A percentile compares a stretch with the other conserved stretches of the same genome.
Conservation (phyloP, 2,113 vertebrate species). For the Rhizomys pruinosus region DNA sequence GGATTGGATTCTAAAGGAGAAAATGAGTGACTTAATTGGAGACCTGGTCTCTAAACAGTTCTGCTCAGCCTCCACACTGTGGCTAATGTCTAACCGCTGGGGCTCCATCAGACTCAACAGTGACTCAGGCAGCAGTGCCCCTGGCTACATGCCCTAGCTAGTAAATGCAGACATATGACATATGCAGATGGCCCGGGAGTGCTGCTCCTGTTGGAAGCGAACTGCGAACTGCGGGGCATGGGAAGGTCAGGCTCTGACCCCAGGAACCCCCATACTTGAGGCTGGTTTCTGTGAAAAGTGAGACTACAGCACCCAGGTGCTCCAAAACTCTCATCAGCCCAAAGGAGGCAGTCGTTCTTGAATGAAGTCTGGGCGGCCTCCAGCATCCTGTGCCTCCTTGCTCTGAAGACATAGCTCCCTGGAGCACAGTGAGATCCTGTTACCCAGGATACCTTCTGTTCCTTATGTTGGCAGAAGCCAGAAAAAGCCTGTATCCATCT, state of each 20-base stretch:
- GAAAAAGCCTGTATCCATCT: background rate
- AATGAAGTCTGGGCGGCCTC: background rate
- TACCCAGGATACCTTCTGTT: background rate
- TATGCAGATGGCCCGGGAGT: background rate
- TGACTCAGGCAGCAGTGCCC: background rate
- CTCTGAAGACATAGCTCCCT: background rate
- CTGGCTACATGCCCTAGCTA: background rate
- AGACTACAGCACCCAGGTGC: background rate
- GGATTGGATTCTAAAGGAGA: background rate
- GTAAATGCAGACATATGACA: background rate
- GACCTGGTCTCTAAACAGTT: background rate
- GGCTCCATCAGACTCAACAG: background rate
- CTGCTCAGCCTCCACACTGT: background rate
- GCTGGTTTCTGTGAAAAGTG: background rate
- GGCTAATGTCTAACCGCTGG: background rate
- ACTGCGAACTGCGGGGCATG: no score
- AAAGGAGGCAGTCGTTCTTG: background rate
- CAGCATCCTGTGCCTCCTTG: background rate
- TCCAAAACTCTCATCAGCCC: background rate
- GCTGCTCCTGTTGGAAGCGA: background rate
- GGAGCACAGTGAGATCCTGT: no score
- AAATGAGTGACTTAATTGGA: background rate
- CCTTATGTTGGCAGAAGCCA: background rate
- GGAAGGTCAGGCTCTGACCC: background rate
- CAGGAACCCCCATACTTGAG: background rate